Evolutionary conservation across 2,797 vertebrate genomes (phyloP).

Genomic region (Orientallactaga sibirica): DNA sequence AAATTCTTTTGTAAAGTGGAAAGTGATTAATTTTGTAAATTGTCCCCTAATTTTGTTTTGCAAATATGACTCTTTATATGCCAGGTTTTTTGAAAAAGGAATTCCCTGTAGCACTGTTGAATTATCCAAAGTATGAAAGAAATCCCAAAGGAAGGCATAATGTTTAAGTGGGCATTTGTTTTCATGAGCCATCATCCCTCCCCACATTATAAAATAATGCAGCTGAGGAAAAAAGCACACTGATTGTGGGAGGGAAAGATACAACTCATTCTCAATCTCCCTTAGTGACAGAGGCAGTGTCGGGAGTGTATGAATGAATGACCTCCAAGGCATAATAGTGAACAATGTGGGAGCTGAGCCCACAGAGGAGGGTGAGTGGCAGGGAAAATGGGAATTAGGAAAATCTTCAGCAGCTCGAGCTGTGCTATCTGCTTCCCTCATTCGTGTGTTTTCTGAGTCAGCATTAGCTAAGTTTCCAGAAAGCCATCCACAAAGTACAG

Average conservation of each 20-base stretch:
- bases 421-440: constrained; percentile 89
- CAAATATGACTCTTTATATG: background rate
- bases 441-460: constrained; percentile 87
- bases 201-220: background rate
- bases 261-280: background rate
- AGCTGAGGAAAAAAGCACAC: background rate
- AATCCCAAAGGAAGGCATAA: background rate
- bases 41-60: background rate
- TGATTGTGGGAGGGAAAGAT: background rate
- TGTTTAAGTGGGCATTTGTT: constrained; percentile 22
- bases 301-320: constrained; percentile 20
- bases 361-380: background rate
- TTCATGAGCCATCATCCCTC: constrained; percentile 1
- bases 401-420: constrained; percentile 65
- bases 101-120: background rate
- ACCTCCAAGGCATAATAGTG: constrained; percentile 26
- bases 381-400: constrained; percentile 45
- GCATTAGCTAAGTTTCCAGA: constrained; percentile 89
- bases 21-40: constrained; percentile 49
- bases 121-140: background rate
- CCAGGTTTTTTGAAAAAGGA: constrained; percentile 45
- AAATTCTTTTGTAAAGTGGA: constrained; percentile 27
- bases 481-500: constrained; percentile 80
- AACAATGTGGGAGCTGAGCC: constrained; percentile 41
- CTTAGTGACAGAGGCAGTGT: constrained; percentile 25